Evolutionary conservation across 2,797 vertebrate species (phyloP).

Genomic region (Eidolon dupreanum): DNA sequence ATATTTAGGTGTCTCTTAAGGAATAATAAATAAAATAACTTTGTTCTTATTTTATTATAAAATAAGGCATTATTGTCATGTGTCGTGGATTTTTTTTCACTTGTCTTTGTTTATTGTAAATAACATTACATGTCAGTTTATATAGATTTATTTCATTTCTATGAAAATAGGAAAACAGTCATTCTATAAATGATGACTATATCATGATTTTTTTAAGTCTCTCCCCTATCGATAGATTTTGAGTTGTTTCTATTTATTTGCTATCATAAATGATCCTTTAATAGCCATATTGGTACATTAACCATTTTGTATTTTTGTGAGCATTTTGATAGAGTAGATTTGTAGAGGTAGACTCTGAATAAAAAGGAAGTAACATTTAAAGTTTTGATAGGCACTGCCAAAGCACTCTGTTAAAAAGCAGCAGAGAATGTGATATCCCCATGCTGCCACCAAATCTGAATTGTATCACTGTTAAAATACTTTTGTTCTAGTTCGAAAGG

Average conservation of each 20-base stretch:
- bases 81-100: background rate
- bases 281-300: background rate
- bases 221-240: background rate
- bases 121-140: background rate
- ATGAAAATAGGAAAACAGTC: background rate
- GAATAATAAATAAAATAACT: background rate
- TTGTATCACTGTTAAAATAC: background rate
- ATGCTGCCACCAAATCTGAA: background rate
- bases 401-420: background rate
- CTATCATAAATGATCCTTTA: background rate
- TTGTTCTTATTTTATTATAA: background rate
- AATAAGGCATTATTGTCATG: background rate
- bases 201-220: background rate
- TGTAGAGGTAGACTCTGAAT: background rate
- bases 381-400: background rate
- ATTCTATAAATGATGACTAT: background rate
- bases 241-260: background rate
- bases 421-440: background rate
- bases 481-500: background rate
- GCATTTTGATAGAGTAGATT: background rate
- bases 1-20: background rate
- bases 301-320: background rate
- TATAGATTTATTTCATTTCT: background rate
- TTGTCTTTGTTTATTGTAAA: background rate
- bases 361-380: background rate